A percentile compares a stretch with the other conserved stretches of the same genome.
Evolutionary conservation across 37 sponge, comb jelly and placozoan genomes (phyloP).

Genomic region (Mnemiopsis leidyi): DNA sequence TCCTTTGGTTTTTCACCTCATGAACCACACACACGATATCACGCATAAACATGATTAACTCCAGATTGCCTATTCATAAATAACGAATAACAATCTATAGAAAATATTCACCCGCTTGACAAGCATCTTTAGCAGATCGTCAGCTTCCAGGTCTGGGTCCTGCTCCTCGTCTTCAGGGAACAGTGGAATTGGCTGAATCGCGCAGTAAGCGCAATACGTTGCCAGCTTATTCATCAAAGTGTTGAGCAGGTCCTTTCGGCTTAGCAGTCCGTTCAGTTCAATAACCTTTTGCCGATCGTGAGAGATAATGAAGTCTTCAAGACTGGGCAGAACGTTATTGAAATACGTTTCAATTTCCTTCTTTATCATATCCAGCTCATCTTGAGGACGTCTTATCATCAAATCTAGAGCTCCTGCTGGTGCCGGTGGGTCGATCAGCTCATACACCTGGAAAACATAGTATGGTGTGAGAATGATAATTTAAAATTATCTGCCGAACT

Average conservation of each 20-base stretch:
- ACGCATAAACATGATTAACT: no score
- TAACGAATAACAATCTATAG: no score
- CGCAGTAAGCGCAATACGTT: conserved; percentile 50
- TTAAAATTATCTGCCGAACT: no score
- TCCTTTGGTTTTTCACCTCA: no score
- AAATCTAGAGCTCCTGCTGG: conserved; percentile 67
- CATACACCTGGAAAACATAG: not conserved
- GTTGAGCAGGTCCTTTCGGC: conserved; percentile 75
- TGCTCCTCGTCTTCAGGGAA: conserved; percentile 55
- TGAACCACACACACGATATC: no score
- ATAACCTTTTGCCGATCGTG: conserved; percentile 79
- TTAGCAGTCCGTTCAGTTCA: conserved; percentile 84
- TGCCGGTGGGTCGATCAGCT: conserved; percentile 15
- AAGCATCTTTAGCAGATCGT: conserved; percentile 50
- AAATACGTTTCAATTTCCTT: conserved; percentile 67
- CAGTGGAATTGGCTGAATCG: conserved; percentile 50
- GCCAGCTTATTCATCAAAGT: conserved; percentile 46
- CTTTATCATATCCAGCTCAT: conserved; percentile 59
- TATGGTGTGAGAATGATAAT: not conserved
- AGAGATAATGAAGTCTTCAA: conserved; percentile 77
- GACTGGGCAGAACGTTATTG: conserved; percentile 31
- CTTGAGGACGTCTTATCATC: conserved; percentile 72
- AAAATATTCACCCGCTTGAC: conserved; percentile 8
- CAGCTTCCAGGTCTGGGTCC: conserved; percentile 46
- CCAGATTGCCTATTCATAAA: no score